Evolutionary conservation across 1,140 invertebrate genomes (phyloP).

Genomic region (Listronotus bonariensis): DNA sequence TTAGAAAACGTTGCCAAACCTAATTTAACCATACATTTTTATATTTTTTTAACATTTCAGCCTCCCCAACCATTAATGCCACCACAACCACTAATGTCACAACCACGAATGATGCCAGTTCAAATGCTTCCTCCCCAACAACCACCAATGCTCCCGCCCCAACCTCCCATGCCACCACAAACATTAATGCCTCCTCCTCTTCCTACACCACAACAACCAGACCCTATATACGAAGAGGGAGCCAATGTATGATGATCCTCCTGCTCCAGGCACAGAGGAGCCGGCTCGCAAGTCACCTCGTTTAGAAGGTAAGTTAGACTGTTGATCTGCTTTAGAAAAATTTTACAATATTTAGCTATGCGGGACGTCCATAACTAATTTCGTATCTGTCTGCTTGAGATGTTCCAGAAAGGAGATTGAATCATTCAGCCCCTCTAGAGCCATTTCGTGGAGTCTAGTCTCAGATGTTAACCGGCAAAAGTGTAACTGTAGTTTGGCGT

Average conservation of each 20-base stretch:
- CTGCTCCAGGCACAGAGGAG: constrained; percentile 53
- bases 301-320: constrained; percentile 47
- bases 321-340: constrained; percentile 28
- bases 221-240: constrained; percentile 3
- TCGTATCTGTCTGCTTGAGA: constrained; percentile 52
- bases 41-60: constrained; percentile 2
- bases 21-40: background rate
- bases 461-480: constrained; percentile 43
- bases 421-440: constrained; percentile 37
- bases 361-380: constrained; percentile 47
- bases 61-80: background rate
- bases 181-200: background rate
- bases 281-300: constrained; percentile 40
- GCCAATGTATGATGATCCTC: constrained; percentile 41
- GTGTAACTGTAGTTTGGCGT: constrained; percentile 44
- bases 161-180: constrained; percentile 1
- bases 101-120: background rate
- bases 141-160: constrained; percentile 9
- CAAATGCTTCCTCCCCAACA: constrained; percentile 13
- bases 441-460: constrained; percentile 46
- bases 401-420: constrained; percentile 55
- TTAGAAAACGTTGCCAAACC: background rate
- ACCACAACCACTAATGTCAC: constrained; percentile 3
- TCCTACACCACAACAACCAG: constrained; percentile 1
- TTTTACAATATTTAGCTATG: constrained; percentile 50